Base-by-base conservation (phyloP, 2,888 invertebrate genomes). In the Torymus texanus region DNA sequence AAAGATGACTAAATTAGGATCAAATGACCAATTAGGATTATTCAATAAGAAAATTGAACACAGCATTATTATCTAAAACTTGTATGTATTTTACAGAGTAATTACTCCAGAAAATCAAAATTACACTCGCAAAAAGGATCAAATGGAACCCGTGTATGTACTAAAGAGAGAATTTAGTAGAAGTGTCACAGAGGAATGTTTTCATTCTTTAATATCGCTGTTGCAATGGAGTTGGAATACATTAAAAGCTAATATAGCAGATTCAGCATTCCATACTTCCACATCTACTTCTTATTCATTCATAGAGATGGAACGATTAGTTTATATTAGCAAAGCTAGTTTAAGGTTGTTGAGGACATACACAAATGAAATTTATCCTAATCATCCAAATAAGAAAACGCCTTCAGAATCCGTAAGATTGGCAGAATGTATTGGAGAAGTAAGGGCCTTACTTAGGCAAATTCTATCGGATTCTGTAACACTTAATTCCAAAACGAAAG, bases 141-240 rank as follows among this genome's bases (percentile, higher is more conserved):
- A 93, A 80, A 88, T 91, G 0, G 97, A 97, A 89, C 95, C 97
- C 0, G 94, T 97, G n/a, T 95, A 96, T 87, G 93, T 95, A 55
- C 92, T 98, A 5, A 95, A 95, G n/a, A 94, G 94, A 85, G 95
- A 96, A 82, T 96, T 98, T 87, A 96, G 97, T 4, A 93, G 95
- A 83, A 94, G 95, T 82, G 97, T 98, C 0, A 95, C 96, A 0
- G 95, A 91, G 88, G 94, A 95, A 75, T 96, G 96, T 87, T 97
- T 98, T 87, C 95, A 95, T 86, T 95, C 96, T 24, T 91, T 98
- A 29, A 94, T 97, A 81, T 94, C 94, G 0, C 91, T 98, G 29
- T 91, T 98, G n/a, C 95, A 95, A 85, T 98, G 97, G 97, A 95
- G 97, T 78, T 98, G 98, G 98, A 94, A 94, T 79, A 95, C 95